Conservation (phyloP, 1,140 invertebrate genomes). For the Cydia pomonella region DNA sequence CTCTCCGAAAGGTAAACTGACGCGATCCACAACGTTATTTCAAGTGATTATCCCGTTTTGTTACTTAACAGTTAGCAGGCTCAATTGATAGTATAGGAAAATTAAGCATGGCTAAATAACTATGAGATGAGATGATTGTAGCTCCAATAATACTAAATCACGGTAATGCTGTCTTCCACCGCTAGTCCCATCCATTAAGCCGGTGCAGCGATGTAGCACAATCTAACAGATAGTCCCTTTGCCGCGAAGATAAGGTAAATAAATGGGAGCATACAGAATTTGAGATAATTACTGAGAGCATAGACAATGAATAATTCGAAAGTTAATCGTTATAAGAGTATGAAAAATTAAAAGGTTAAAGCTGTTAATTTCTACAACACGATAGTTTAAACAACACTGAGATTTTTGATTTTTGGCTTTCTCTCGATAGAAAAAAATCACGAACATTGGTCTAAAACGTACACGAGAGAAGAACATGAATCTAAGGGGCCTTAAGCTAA, state of each 20-base stretch:
- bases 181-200: constrained; percentile 19
- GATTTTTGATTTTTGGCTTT: too few species aligned
- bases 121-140: constrained; percentile 1
- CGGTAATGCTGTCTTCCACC: constrained; percentile 4
- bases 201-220: constrained; percentile 23
- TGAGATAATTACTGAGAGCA: constrained; percentile 31
- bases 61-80: neutral
- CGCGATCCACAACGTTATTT: constrained; percentile 1
- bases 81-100: neutral
- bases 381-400: neutral
- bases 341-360: neutral
- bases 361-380: neutral
- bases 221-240: constrained; percentile 18
- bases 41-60: constrained; percentile 6
- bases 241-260: constrained; percentile 40
- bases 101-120: constrained; percentile 6
- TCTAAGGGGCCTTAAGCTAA: too few species aligned
- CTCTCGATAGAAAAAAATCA: too few species aligned
- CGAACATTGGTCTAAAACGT: too few species aligned
- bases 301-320: constrained; percentile 35
- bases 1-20: constrained; percentile 14
- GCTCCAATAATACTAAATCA: constrained; percentile 20
- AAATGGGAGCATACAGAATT: constrained; percentile 34
- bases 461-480: too few species aligned
- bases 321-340: constrained; percentile 7